A percentile compares a stretch with the other conserved stretches of the same genome.
Evolutionary conservation across 2,888 invertebrate species (phyloP).

Genomic region (Ametastegia equiseti): DNA sequence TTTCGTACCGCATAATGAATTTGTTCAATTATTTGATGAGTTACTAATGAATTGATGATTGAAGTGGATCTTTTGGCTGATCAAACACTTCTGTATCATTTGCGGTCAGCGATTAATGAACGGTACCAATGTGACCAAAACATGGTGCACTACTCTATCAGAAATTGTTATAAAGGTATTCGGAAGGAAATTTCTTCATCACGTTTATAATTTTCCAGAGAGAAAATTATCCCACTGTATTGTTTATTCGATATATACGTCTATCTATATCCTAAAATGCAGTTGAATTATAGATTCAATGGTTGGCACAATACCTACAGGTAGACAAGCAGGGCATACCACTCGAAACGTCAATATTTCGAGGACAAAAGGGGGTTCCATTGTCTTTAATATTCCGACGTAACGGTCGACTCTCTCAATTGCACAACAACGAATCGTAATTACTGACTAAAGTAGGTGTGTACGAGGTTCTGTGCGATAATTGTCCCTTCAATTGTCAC

Average conservation of each 20-base stretch:
- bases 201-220: no score
- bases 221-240: no score
- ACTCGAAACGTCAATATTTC: constrained; percentile 31
- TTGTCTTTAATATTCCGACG: constrained; percentile 29
- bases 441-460: constrained; percentile 20
- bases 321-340: neutral
- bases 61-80: no score
- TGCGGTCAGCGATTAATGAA: no score
- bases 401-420: constrained; percentile 26
- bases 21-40: neutral
- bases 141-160: no score
- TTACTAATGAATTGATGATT: no score
- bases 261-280: constrained; percentile 5
- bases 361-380: constrained; percentile 15
- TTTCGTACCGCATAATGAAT: no score
- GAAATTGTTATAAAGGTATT: no score
- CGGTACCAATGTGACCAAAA: no score
- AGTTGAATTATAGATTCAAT: neutral
- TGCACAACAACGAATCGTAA: constrained; percentile 37
- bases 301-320: neutral
- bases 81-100: no score
- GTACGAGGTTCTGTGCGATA: neutral
- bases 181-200: no score
- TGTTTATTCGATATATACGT: no score
- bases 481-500: constrained; percentile 3